Evolutionary conservation across 2,888 invertebrate genomes (phyloP), one percentile per base, ranked within the genome.

Genomic region (Heliconius charithonia): DNA sequence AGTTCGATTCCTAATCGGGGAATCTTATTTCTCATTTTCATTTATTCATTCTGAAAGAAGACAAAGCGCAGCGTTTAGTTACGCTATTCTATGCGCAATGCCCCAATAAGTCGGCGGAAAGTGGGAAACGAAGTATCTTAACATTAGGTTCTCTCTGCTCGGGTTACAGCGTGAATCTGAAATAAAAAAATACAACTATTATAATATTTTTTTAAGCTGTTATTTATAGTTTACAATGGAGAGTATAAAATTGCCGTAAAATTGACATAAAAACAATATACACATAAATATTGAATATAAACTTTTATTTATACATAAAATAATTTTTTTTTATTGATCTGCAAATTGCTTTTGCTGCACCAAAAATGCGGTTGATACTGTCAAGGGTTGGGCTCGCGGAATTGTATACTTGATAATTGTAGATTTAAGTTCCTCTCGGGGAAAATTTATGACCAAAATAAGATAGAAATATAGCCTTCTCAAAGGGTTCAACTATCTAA

Each of bases 201-300:
- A 37, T 37, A 37, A 69, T 69, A 69, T 69, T 41, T 69, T 41
- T 41, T 41, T 25, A 69, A 69, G 25, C 41, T 19, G 69, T 41
- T 41, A 69, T 69, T 41, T 67, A 67, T 67, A 37, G 22, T 67
- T 3, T 37, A 13, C n/a, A 69, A 25, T 69, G 37, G 25, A 7
- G 37, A 25, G 25, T 41, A 41, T 41, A 69, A 37, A 41, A 67
- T 16, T 12, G 67, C 32, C 13, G 37, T 67, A 67, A 67, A 67
- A 41, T 32, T 67, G 41, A 37, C 41, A 67, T 67, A n/a, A 41
- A 69, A 69, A 41, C 41, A 69, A 69, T 69, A 41, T n/a, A 12
- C 16, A 41, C 67, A 69, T 69, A 69, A 69, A 69, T 41, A 69
- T 16, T 69, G 25, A 41, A 67, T n/a, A 37, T 67, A 37, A 66